phyloP scores from a whole-genome alignment of 2,888 invertebrate genomes.

The Chalcis sispes region DNA sequence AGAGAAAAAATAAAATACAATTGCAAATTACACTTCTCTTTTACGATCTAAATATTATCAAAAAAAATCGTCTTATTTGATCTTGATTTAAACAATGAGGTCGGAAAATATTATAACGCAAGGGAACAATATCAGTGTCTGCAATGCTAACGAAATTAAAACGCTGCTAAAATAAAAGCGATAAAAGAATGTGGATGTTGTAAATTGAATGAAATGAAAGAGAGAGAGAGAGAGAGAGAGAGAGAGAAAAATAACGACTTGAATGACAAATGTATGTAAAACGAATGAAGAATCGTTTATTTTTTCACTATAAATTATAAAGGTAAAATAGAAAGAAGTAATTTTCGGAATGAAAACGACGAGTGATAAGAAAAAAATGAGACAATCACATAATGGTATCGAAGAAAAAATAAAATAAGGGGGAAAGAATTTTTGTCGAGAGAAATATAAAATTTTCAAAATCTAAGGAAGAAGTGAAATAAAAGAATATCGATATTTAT shows the following conservation, averaged over 20 bases:
- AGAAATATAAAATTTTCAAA: neutral
- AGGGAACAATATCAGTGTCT: constrained; percentile 44
- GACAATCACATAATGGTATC: constrained; percentile 39
- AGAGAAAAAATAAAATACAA: no score
- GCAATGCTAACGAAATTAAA: neutral
- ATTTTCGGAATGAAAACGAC: constrained; percentile 4
- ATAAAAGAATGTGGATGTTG: constrained; percentile 1
- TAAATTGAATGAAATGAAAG: no score
- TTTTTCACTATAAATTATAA: constrained; percentile 36
- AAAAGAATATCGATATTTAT: no score
- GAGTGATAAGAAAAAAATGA: constrained; percentile 21
- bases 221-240: no score
- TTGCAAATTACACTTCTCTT: no score
- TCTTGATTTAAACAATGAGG: neutral
- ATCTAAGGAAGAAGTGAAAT: neutral
- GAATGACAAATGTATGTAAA: constrained; percentile 3
- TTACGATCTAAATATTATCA: neutral
- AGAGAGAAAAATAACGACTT: no score
- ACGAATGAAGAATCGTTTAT: constrained; percentile 12
- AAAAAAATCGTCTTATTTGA: constrained; percentile 2
- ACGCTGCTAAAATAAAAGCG: constrained; percentile 4
- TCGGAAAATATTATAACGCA: constrained; percentile 9
- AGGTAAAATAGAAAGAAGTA: neutral
- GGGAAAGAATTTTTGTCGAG: no score
- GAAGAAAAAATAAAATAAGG: constrained; percentile 12